Base-by-base conservation (phyloP, 2,797 vertebrate species). In the Pyrocephalus nanus region DNA sequence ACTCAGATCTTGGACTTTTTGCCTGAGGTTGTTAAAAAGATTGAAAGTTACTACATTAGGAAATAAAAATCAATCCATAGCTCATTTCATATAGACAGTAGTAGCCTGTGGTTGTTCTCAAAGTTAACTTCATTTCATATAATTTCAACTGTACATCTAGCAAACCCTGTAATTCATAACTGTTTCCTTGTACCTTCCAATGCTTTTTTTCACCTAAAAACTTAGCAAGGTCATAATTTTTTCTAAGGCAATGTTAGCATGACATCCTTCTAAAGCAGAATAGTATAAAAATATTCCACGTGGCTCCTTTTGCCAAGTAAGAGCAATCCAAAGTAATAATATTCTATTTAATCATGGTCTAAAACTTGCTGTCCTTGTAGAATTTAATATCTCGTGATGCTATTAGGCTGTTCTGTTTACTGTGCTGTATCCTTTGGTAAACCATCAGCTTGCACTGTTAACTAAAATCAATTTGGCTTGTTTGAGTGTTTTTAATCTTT, bases 301-400 rank as follows among this genome's bases (percentile, higher is more conserved):
- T 83, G 42, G 8, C 76, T 62, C 62, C 86, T 93, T 87, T 78
- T 95, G 81, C 79, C 69, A 88, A 77, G 87, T 77, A 92, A 88
- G 76, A 67, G 60, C 66, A 66, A 83, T 55, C 29, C 10, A n/a
- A 55, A 58, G 42, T 82, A 83, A 65, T 91, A 80, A 69, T 79
- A 83, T 57, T 92, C 79, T 88, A 6, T 78, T 93, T 70, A 88
- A 69, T 88, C 32, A 53, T 32, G 21, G 54, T 58, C 72, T 91
- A 79, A 91, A 86, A 94, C n/a, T 72, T 92, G 82, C 87, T 93
- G 88, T 92, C 66, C 75, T 86, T 94, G 91, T 89, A 66, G 75
- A 94, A 93, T 89, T 82, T 34, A 92, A 61, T 61, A 48, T 82
- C 54, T 34, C n/a, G 9, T 84, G 82, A 91, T 66, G 26, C 47